Base-by-base conservation (phyloP, 1,140 invertebrate genomes). In the Archegozetes longisetosus region DNA sequence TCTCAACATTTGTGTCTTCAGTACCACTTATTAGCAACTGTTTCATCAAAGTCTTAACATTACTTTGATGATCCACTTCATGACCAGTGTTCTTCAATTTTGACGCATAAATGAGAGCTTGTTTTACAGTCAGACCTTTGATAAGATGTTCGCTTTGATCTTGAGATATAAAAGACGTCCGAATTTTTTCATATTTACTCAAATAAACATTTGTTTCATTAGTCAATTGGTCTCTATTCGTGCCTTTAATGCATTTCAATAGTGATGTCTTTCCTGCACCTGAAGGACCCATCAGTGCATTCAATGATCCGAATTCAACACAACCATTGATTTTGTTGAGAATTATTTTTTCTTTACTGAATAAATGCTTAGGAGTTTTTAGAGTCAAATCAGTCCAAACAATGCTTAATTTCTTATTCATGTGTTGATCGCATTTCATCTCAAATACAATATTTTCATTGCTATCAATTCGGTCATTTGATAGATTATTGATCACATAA, bases 281-380 rank as follows among this genome's bases (percentile, higher is more conserved):
- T n/a, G n/a, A n/a, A n/a, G n/a, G n/a, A n/a, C n/a, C n/a, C n/a
- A n/a, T n/a, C n/a, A n/a, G n/a, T n/a, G n/a, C n/a, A n/a, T n/a
- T n/a, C n/a, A n/a, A n/a, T n/a, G n/a, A n/a, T n/a, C 76, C 75
- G 12, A 60, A 60, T 14, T 52, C 24, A n/a, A 70, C 24, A 22
- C 40, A 53, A 40, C 70, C 70, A 48, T 64, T 65, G 0, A 71
- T 48, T 23, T 64, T 59, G 25, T 66, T 63, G 20, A 71, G 49
- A n/a, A n/a, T n/a, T n/a, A n/a, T n/a, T n/a, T n/a, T n/a, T n/a
- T n/a, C n/a, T n/a, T n/a, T n/a, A n/a, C n/a, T n/a, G n/a, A n/a
- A n/a, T n/a, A n/a, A n/a, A n/a, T n/a, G n/a, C n/a, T n/a, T n/a
- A 12, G 29, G 55, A n/a, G 13, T 48, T 12, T 48, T 29, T n/a